phyloP scores from a whole-genome alignment of 1,140 invertebrate genomes.

The Trichogramma pretiosum region DNA sequence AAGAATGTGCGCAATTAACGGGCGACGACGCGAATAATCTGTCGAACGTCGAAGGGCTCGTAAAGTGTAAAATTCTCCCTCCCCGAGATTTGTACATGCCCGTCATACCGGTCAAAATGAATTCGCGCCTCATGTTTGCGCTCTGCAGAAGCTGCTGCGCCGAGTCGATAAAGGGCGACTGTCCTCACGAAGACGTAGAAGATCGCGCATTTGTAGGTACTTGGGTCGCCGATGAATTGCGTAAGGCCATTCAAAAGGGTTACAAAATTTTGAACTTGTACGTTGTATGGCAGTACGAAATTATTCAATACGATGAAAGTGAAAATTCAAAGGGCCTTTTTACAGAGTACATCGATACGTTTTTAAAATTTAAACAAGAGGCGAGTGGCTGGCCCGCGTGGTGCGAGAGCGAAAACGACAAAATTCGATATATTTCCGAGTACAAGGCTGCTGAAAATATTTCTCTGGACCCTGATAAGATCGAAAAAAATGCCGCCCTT shows the following conservation, averaged over 20 bases:
- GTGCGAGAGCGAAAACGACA: constrained; percentile 13
- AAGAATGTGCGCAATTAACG: neutral
- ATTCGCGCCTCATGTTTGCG: constrained; percentile 18
- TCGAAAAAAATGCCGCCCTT: constrained; percentile 31
- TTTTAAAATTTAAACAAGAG: constrained; percentile 35
- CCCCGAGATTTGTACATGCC: constrained; percentile 21
- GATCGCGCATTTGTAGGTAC: constrained; percentile 32
- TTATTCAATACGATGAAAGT: constrained; percentile 7
- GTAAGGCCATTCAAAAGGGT: constrained; percentile 29
- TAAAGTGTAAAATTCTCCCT: constrained; percentile 22
- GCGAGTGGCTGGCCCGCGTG: constrained; percentile 26
- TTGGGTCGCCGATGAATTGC: constrained; percentile 35
- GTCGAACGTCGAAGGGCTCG: constrained; percentile 14
- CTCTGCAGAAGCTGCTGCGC: constrained; percentile 21
- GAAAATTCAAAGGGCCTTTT: constrained; percentile 27
- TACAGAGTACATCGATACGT: constrained; percentile 25
- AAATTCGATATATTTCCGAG: neutral
- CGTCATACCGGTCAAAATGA: constrained; percentile 13
- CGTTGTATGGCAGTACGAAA: constrained; percentile 37
- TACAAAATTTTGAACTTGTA: constrained; percentile 33
- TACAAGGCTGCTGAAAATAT: constrained; percentile 25
- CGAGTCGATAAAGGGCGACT: constrained; percentile 9
- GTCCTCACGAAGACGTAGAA: constrained; percentile 25
- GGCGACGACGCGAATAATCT: neutral
- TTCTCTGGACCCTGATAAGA: constrained; percentile 28